Base-by-base conservation (phyloP, 2,888 invertebrate genomes). In the Chrysolina americana region DNA sequence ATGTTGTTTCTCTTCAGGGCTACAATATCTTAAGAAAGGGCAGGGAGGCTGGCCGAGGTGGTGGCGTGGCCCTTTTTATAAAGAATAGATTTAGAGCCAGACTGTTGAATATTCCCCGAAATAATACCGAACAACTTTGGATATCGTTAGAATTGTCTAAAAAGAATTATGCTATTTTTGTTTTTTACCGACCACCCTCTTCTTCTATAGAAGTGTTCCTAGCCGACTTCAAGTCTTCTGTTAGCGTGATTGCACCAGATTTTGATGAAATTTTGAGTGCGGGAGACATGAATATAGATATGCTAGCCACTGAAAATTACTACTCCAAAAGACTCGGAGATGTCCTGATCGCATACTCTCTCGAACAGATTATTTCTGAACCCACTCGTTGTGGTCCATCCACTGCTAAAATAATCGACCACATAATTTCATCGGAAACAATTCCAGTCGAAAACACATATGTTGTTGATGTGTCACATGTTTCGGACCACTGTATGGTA, bases 391-490 rank as follows among this genome's bases (percentile, higher is more conserved):
- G 10, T 44, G 44, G 44, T 13, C 44, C 44, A 44, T 44, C 44
- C 44, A 13, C 44, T 44, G 2, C 44, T 2, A 44, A 44, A 44
- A 44, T 44, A 2, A 44, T 44, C 15, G 8, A 44, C 44, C 44
- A 4, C 44, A 44, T 44, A 44, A 44, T 44, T 44, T 44, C 44
- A 10, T 44, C 44, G 10, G 44, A 44, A 15, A 13, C 44, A 44
- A 44, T 44, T 15, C 44, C 44, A 44, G 4, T 44, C 15, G 44
- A 44, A 44, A 44, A 44, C 8, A 44, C 44, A 2, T 44, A 2
- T 44, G 44, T 44, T 44, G 13, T 59, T 21, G 59, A 59, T 59
- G 59, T 59, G 59, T 59, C 59, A 21, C 59, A 59, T 59, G 28
- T 28, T 28, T 28, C 28, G 28, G 28, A 28, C 28, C 28, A 28